A percentile compares a stretch with the other conserved stretches of the same genome.
Conservation (phyloP, 2,797 vertebrate genomes). For the Lagodon rhomboides region DNA sequence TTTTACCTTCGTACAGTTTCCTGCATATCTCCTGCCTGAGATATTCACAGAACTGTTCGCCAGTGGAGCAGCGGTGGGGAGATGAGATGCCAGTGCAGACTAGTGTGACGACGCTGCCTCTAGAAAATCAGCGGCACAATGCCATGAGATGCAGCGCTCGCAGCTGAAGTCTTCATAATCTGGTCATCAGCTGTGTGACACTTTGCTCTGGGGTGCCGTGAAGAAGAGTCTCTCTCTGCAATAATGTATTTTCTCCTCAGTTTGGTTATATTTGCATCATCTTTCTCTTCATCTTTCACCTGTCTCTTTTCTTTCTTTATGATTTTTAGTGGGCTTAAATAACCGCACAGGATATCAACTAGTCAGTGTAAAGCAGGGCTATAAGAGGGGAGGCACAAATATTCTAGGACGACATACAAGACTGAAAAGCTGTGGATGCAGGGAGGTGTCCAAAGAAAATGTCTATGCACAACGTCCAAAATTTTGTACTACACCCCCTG, state of each 20-base stretch:
- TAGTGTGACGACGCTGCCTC: slow-evolving; percentile 34
- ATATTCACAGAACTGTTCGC: slow-evolving; percentile 69
- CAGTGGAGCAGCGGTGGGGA: slow-evolving; percentile 47
- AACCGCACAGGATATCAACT: background rate
- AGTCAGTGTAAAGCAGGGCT: background rate
- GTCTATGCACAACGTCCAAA: too few relatives aligned
- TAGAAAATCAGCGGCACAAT: slow-evolving; percentile 16
- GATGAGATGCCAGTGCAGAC: slow-evolving; percentile 53
- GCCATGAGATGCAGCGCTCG: slow-evolving; percentile 1
- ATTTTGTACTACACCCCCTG: too few relatives aligned
- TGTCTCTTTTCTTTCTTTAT: background rate
- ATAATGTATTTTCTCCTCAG: background rate
- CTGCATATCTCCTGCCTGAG: slow-evolving; percentile 49
- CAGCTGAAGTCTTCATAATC: slow-evolving; percentile 29
- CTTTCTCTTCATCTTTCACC: background rate
- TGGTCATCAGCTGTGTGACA: slow-evolving; percentile 31
- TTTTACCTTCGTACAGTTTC: slow-evolving; percentile 19
- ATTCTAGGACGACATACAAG: too few relatives aligned
- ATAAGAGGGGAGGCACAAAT: too few relatives aligned
- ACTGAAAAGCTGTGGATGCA: too few relatives aligned
- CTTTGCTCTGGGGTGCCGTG: background rate
- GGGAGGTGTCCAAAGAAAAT: too few relatives aligned
- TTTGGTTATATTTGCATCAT: background rate
- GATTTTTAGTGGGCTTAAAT: background rate
- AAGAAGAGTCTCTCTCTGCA: background rate